phyloP scores from a whole-genome alignment of 2,113 vertebrate genomes.

The Emydocephalus ijimae region DNA sequence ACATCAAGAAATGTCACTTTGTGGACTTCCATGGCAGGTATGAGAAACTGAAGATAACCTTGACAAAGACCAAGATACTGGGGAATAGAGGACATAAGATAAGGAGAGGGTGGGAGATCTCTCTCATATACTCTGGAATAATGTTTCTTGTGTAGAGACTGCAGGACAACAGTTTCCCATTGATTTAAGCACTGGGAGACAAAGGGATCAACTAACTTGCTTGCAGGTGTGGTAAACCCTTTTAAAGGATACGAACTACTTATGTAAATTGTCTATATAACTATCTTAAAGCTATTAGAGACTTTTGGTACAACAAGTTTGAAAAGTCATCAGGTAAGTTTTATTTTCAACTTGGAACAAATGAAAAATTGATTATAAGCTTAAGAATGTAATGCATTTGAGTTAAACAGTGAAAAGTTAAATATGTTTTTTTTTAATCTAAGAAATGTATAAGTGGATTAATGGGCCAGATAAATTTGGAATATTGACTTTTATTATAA shows the following conservation, averaged over 20 bases:
- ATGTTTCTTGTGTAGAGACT: background rate
- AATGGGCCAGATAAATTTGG: background rate
- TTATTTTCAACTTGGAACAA: background rate
- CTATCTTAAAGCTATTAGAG: background rate
- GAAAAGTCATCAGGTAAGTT: background rate
- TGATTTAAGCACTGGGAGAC: background rate
- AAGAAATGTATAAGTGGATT: background rate
- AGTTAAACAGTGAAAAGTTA: background rate
- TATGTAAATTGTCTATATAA: background rate
- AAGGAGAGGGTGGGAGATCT: background rate
- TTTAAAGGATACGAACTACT: background rate
- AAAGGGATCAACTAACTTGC: background rate
- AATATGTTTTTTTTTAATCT: background rate
- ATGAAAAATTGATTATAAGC: background rate
- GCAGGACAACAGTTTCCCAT: background rate
- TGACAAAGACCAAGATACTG: background rate
- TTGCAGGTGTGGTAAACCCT: background rate
- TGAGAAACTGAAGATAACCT: background rate
- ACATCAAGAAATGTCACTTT: background rate
- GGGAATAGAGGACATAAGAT: background rate
- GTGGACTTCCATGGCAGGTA: background rate
- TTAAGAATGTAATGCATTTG: background rate
- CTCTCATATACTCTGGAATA: background rate
- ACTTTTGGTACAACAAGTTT: background rate
- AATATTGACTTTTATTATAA: background rate